Conservation (phyloP, 2,113 vertebrate genomes). For the Podiceps cristatus region DNA sequence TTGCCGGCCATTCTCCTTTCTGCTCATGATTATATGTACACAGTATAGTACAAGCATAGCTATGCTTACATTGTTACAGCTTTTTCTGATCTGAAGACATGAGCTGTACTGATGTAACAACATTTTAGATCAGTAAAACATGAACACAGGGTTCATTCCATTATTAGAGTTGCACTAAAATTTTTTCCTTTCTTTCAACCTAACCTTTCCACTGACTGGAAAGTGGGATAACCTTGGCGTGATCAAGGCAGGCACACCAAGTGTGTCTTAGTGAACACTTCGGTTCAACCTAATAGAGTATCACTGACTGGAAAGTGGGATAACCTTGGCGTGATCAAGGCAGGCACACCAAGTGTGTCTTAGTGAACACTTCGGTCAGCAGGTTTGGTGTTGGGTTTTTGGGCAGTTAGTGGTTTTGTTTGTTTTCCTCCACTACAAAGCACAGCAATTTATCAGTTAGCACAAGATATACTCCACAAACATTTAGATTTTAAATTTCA, state of each 20-base stretch:
- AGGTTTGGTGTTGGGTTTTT: background rate
- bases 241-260: background rate
- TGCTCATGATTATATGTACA: background rate
- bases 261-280: background rate
- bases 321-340: background rate
- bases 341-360: background rate
- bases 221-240: background rate
- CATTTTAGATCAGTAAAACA: background rate
- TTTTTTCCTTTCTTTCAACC: background rate
- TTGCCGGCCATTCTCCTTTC: background rate
- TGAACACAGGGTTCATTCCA: background rate
- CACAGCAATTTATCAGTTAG: background rate
- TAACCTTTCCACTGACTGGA: background rate
- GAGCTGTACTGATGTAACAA: background rate
- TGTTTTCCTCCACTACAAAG: background rate
- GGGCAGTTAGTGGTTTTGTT: background rate
- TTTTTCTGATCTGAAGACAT: background rate
- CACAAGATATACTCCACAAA: background rate
- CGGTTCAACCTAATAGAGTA: background rate
- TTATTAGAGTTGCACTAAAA: background rate
- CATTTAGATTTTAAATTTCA: background rate
- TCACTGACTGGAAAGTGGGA: background rate
- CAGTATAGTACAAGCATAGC: background rate
- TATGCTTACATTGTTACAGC: background rate
- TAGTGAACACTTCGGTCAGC: background rate